Percentiles rank a stretch among this genome's conserved stretches.
These are phyloP conservation scores for Lysandra coridon DNA, from an alignment of 2,888 invertebrate genomes.

Conservation along the genomic window DNA sequence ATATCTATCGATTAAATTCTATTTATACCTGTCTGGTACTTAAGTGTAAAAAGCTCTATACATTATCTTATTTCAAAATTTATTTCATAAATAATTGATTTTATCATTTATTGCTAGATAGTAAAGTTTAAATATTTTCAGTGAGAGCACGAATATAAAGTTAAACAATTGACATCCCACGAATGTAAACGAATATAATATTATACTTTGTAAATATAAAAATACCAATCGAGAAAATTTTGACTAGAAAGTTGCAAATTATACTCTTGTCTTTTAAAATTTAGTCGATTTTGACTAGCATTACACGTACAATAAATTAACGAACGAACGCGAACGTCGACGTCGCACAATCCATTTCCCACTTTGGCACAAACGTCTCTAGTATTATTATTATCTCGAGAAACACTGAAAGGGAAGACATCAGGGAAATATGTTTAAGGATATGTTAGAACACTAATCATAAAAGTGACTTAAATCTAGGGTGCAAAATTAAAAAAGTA, in stretches of 20 bases:
- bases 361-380: slow-evolving; percentile 75
- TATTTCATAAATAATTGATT: slow-evolving; percentile 79
- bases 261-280: slow-evolving; percentile 57
- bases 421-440: slow-evolving; percentile 64
- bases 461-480: slow-evolving; percentile 59
- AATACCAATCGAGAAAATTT: slow-evolving; percentile 67
- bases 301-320: slow-evolving; percentile 57
- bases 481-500: slow-evolving; percentile 76
- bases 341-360: slow-evolving; percentile 55
- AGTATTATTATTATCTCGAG: slow-evolving; percentile 48
- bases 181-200: slow-evolving; percentile 53
- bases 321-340: slow-evolving; percentile 49
- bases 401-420: slow-evolving; percentile 76
- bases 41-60: slow-evolving; percentile 79
- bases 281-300: slow-evolving; percentile 76
- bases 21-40: slow-evolving; percentile 76
- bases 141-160: slow-evolving; percentile 62
- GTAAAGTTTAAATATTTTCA: slow-evolving; percentile 58
- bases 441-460: slow-evolving; percentile 68
- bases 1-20: slow-evolving; percentile 66
- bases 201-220: slow-evolving; percentile 50
- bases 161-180: slow-evolving; percentile 52
- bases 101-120: slow-evolving; percentile 74
- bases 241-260: slow-evolving; percentile 70
- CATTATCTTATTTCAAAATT: slow-evolving; percentile 76